These are phyloP conservation scores for Ptilonorhynchus violaceus DNA, from an alignment of 2,113 vertebrate species.

Conservation along the genomic window DNA sequence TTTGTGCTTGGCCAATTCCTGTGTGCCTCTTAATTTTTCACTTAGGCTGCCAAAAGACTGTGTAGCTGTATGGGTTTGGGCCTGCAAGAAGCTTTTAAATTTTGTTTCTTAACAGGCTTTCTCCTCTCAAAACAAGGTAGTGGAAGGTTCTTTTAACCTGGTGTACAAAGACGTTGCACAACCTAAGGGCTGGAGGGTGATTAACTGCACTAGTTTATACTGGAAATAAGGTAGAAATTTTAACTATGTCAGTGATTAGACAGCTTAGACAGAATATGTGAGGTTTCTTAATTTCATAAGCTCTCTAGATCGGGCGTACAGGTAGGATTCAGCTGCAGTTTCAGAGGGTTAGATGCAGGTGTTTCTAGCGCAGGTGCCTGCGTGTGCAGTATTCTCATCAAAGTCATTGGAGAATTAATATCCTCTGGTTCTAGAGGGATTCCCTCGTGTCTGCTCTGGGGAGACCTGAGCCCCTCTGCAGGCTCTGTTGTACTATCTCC, in stretches of 20 bases:
- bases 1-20: background rate
- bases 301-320: background rate
- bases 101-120: background rate
- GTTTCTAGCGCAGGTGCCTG: background rate
- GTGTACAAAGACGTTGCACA: background rate
- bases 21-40: background rate
- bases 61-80: background rate
- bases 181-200: background rate
- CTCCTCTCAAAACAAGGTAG: background rate
- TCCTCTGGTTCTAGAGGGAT: background rate
- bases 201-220: background rate
- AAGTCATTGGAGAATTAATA: background rate
- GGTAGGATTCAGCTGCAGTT: background rate
- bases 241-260: background rate
- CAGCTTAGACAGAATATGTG: background rate
- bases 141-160: background rate
- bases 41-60: background rate
- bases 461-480: fast-evolving
- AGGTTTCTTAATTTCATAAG: background rate
- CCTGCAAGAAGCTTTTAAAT: background rate
- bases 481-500: background rate
- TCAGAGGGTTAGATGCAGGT: background rate
- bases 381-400: background rate
- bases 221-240: background rate
- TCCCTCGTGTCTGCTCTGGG: background rate